Base-by-base conservation (phyloP, 1,140 invertebrate genomes). In the Drosophila miranda region DNA sequence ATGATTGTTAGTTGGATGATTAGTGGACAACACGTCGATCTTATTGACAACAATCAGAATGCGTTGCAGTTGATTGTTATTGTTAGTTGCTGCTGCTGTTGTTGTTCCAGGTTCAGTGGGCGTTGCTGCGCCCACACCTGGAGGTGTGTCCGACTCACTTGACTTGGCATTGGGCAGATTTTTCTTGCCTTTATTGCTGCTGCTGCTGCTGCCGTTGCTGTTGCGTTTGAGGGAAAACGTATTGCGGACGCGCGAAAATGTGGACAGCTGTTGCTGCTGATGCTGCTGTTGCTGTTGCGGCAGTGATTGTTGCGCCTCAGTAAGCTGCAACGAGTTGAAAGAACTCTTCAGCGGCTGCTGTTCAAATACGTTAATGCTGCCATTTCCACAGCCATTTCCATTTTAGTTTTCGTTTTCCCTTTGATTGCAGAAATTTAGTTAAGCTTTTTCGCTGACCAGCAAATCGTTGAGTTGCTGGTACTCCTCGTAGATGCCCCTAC, bases 171-270 rank as follows among this genome's bases (percentile, higher is more conserved):
- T 76, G 50, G 43, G 44, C 45, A 53, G 48, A 48, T 56, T 59
- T 55, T 82, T 82, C 49, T 69, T 61, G 42, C 49, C 38, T 11
- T 26, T 66, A 53, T 44, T 61, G 56, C 28, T 57, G 63, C 28
- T 67, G 54, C 42, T 71, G 56, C 28, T 57, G 63, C 34, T 67
- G 56, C 19, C 62, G 64, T 66, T 66, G 58, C 45, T 70, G 50
- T 38, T 72, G 45, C 83, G 83, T 57, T 63, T 64, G 6, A 89
- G 50, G 41, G 84, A 89, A 62, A 90, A 89, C 51, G 83, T 90
- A 62, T 89, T 90, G 51, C 89, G 80, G 52, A 90, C 88, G 78
- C 89, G 89, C 49, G 88, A 77, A 89, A 90, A 90, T 74, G 89
- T 90, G 49, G 88, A 90, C 66, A 89, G 77, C 60, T 86, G 80